Conservation (phyloP, 2,113 vertebrate species). For the Gnathonemus longibarbis region DNA sequence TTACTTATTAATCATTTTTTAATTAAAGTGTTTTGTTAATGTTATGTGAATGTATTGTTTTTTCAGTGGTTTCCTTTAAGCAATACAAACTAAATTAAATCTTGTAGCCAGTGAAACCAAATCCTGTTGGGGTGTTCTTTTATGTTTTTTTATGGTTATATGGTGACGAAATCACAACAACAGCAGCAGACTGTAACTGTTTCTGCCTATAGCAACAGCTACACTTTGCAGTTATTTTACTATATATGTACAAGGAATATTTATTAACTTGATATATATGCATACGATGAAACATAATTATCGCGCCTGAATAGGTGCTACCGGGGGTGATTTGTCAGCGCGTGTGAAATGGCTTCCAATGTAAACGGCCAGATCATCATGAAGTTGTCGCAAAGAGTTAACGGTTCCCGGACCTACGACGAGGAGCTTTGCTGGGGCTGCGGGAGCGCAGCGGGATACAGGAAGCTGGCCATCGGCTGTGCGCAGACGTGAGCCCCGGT, state of each 20-base stretch:
- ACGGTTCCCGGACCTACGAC: background rate
- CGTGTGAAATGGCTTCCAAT: background rate
- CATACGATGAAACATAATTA: background rate
- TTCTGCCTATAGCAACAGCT: background rate
- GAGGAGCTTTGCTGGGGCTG: background rate
- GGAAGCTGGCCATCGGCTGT: background rate
- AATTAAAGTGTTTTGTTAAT: background rate
- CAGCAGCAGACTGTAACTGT: background rate
- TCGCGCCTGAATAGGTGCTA: background rate
- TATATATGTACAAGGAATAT: background rate
- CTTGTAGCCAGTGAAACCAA: background rate
- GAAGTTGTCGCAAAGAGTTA: conserved; percentile 11
- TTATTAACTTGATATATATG: background rate
- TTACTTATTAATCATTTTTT: background rate
- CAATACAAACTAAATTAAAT: background rate
- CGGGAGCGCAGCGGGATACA: conserved; percentile 1
- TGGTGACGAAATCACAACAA: background rate
- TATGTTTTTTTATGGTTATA: background rate
- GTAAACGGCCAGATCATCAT: background rate
- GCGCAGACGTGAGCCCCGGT: background rate
- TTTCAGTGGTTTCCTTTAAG: background rate
- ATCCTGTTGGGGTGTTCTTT: background rate
- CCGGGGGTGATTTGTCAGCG: background rate
- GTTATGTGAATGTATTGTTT: background rate
- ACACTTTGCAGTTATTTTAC: background rate